Conservation (phyloP, 2,113 vertebrate genomes). For the Mesocricetus auratus region DNA sequence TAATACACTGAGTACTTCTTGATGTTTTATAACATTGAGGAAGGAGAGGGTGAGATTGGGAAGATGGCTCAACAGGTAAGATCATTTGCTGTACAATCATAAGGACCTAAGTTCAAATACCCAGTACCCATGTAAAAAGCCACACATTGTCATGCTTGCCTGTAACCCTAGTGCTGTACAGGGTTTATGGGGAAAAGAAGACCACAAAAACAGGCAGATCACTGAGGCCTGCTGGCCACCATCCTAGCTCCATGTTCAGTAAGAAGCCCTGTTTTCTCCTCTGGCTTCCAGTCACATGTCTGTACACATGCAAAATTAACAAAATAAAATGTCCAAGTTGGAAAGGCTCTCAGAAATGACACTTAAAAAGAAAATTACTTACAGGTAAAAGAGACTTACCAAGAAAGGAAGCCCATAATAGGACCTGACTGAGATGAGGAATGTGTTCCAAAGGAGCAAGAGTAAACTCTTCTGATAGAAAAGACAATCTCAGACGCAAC, state of each 20-base stretch:
- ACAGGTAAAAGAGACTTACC: slow-evolving; percentile 23
- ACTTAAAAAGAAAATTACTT: slow-evolving; percentile 31
- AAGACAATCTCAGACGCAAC: background rate
- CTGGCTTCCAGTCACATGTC: too few species aligned
- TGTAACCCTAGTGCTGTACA: background rate
- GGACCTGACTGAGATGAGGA: slow-evolving; percentile 31
- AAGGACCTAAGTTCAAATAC: background rate
- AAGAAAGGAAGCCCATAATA: background rate
- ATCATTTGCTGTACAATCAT: background rate
- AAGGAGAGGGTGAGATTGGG: too few species aligned
- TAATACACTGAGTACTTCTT: background rate
- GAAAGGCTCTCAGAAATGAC: background rate
- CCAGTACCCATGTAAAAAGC: background rate
- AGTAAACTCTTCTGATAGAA: slow-evolving; percentile 33
- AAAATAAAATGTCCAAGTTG: background rate
- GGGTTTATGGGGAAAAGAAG: too few species aligned
- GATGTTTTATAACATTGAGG: slow-evolving; percentile 39
- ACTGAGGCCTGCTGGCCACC: background rate
- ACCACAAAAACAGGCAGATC: background rate
- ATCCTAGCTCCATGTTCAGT: too few species aligned
- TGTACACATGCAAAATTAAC: too few species aligned
- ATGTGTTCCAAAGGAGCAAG: background rate
- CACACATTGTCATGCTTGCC: background rate
- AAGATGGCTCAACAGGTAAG: too few species aligned
- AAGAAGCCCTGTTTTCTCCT: background rate